Evolutionary conservation across 2,888 invertebrate genomes (phyloP).

Genomic region (Macrosiphum euphorbiae): DNA sequence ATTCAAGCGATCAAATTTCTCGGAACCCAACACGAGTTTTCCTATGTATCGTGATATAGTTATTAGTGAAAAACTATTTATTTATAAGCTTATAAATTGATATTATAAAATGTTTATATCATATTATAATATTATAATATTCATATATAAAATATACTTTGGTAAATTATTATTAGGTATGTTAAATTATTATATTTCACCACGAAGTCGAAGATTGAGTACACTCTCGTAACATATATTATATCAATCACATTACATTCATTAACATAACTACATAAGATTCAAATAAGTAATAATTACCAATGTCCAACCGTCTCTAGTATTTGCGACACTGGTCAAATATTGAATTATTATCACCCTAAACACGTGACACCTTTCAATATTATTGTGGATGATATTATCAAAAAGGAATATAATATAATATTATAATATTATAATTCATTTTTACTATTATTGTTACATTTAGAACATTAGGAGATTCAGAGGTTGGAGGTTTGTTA

Average conservation of each 20-base stretch:
- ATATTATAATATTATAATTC: background rate
- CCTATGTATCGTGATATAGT: background rate
- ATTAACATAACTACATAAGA: background rate
- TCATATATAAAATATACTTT: too few relatives aligned
- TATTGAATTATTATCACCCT: background rate
- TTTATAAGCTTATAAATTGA: background rate
- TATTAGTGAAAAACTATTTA: background rate
- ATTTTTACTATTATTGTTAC: background rate
- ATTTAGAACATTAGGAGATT: background rate
- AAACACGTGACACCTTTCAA: background rate
- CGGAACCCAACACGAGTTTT: background rate
- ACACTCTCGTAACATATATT: background rate
- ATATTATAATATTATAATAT: background rate
- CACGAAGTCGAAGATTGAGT: background rate
- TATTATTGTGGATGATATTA: background rate
- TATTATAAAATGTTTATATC: background rate
- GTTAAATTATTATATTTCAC: background rate
- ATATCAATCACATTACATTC: background rate
- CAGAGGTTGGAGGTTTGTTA: background rate
- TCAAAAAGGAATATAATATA: background rate
- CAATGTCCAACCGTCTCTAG: background rate
- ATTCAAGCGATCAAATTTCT: background rate
- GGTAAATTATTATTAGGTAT: background rate
- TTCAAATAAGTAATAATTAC: background rate
- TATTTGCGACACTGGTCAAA: background rate